Evolutionary conservation across 2,113 vertebrate species (phyloP), one percentile per base, ranked within the genome.

Genomic region (Hippocampus abdominalis): DNA sequence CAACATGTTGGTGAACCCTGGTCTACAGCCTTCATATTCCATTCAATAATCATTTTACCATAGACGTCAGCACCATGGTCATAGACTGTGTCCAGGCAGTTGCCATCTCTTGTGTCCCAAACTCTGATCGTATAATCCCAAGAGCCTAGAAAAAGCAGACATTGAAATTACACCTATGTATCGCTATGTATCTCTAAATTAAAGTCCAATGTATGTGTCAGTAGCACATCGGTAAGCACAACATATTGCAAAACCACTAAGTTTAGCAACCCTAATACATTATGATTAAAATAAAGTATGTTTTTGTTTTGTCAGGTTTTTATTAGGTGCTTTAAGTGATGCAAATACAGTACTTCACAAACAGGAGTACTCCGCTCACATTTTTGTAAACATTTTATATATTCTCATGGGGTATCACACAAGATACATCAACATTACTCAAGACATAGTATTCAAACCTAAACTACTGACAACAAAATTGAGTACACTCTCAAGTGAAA

Each of bases 61-160:
- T 99, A 99, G 32, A 99, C 96, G 68, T 99, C 97, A 54, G 97
- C 97, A 57, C 97, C 96, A 8, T 99, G 97, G 84, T 98, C 96
- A 40, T 87, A 95, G 42, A 95, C 95, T 0, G 94, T 96, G 66
- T 98, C 96, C 76, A 99, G 80, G 84, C 97, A 98, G 0, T 88
- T 94, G 75, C 97, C 96, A 36, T 95, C 95, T 85, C 97, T 93
- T 5, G 95, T 98, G 86, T 99, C 97, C 97, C 97, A 99, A 1
- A 96, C 95, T 75, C 93, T 92, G 80, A 99, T 98, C 13, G 95
- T 96, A 65, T 96, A 97, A 87, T 99, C 97, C 97, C 97, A 99
- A 64, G 96, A 98, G 42, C 97, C 89, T 90, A 9, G 4, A 51
- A 66, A 53, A 74, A 32, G 27, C 27, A 48, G 20, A 64, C 16